phyloP scores from a whole-genome alignment of 2,113 vertebrate genomes.

The Urocitellus parryii region DNA sequence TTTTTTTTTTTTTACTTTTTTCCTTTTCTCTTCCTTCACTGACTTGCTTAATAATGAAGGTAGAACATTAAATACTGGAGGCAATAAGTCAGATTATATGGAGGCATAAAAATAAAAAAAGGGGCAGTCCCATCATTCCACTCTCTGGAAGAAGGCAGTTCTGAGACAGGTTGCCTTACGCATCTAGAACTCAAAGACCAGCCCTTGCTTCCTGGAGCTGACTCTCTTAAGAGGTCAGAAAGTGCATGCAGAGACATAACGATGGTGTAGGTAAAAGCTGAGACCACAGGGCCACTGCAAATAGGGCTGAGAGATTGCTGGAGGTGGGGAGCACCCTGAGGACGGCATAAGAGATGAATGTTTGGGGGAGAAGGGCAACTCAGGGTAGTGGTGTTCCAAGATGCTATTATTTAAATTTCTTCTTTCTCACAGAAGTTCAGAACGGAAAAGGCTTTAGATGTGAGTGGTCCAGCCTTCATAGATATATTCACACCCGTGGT shows the following conservation, averaged over 20 bases:
- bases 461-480: background rate
- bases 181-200: background rate
- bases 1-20: background rate
- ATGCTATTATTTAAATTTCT: background rate
- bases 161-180: background rate
- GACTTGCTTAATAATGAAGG: background rate
- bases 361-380: background rate
- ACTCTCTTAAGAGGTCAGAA: background rate
- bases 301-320: background rate
- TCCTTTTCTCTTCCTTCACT: background rate
- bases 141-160: background rate
- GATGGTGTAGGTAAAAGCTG: too few relatives aligned
- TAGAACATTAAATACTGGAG: background rate
- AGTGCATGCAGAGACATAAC: background rate
- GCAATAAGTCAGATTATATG: background rate
- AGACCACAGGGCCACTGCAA: background rate
- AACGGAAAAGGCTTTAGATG: background rate
- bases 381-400: background rate
- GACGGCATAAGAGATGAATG: background rate
- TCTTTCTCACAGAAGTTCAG: background rate
- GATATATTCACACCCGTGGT: background rate
- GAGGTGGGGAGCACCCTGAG: background rate
- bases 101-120: background rate
- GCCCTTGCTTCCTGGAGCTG: accelerated
- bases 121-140: background rate